Base-by-base conservation (phyloP, 2,888 invertebrate species). In the Stomorhina lunata region DNA sequence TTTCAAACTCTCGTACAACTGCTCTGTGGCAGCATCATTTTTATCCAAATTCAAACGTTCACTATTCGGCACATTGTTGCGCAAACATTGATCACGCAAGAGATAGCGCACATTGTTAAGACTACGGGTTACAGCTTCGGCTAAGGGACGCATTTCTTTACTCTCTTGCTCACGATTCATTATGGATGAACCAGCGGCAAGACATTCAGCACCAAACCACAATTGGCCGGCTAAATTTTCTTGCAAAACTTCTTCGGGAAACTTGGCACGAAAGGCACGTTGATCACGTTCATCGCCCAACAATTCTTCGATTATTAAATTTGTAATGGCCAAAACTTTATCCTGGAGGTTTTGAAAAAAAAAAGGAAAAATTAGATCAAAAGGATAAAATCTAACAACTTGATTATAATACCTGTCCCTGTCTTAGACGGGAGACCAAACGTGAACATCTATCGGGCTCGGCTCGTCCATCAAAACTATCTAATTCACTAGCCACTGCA, bases 131-230 rank as follows among this genome's bases (percentile, higher is more conserved):
- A 99, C 94, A 10, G 98, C 98, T 91, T 97, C 97, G 17, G 99
- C 99, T 81, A 99, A 92, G 0, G 99, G 99, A 34, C 99, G 95
- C 97, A 99, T 99, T 40, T 95, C 95, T 61, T 97, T 96, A 88
- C 98, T 98, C 91, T 99, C 99, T 69, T 95, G 93, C 91, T 99
- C 99, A 71, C 98, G 94, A 91, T 99, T 98, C 95, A 99, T 96
- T 86, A 99, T 99, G 69, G 98, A 98, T 0, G 99, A 99, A 48
- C 99, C 99, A 29, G 99, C 99, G 27, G 99, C 98, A 86, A 99
- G 93, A 90, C 99, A 99, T 95, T 99, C 99, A 77, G 99, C 99
- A 17, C 99, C 99, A 92, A 99, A 99, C 99, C 99, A 99, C 53
- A 99, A 93, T 92, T 99, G 99, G 0, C 99, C 99, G 43, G 99